phyloP scores from a whole-genome alignment of 2,888 invertebrate species.

The Agriopis marginaria region DNA sequence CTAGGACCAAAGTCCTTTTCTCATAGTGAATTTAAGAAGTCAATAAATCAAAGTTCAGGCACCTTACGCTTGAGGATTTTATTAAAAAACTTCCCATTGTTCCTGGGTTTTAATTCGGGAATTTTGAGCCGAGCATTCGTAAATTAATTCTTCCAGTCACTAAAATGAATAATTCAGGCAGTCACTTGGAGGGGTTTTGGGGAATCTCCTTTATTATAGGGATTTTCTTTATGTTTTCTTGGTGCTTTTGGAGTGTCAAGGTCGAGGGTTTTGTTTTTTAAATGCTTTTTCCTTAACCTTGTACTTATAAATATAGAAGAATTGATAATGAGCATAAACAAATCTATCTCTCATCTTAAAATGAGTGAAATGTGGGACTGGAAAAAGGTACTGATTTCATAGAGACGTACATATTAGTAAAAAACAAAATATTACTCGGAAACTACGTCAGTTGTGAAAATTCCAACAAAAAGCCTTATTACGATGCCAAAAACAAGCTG shows the following conservation, averaged over 20 bases:
- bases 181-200: constrained; percentile 33
- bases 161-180: constrained; percentile 44
- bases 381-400: too few relatives aligned
- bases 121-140: constrained; percentile 52
- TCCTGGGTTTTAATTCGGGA: constrained; percentile 65
- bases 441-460: too few relatives aligned
- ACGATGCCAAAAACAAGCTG: too few relatives aligned
- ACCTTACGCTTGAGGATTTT: constrained; percentile 73
- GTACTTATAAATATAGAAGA: too few relatives aligned
- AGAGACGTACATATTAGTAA: too few relatives aligned
- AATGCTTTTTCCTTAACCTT: too few relatives aligned
- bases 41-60: constrained; percentile 71
- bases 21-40: constrained; percentile 63
- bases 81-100: constrained; percentile 77
- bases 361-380: too few relatives aligned
- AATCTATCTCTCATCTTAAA: too few relatives aligned
- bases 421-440: too few relatives aligned
- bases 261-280: background rate
- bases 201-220: constrained; percentile 37
- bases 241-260: constrained; percentile 17
- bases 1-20: constrained; percentile 1
- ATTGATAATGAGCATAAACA: too few relatives aligned
- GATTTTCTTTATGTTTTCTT: constrained; percentile 33
- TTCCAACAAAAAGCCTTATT: too few relatives aligned
- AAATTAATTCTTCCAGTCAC: constrained; percentile 41